Conservation (phyloP, 1,140 invertebrate species). For the Scaptomyza graminum region DNA sequence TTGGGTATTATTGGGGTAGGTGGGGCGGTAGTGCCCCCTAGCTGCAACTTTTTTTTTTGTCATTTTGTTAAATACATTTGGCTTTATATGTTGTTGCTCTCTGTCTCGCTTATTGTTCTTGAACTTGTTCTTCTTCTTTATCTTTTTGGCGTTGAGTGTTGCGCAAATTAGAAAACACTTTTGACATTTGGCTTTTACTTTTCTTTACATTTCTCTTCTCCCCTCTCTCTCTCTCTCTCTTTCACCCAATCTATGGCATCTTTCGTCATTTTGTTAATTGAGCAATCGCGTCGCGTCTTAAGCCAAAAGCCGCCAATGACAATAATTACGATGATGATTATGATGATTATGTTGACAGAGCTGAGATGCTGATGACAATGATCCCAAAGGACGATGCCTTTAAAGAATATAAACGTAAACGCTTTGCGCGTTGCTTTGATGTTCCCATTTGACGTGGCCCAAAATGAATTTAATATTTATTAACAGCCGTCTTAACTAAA, state of each 20-base stretch:
- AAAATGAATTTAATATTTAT: constrained; percentile 54
- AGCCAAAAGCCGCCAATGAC: constrained; percentile 19
- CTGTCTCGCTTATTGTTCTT: constrained; percentile 9
- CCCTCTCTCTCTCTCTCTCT: neutral
- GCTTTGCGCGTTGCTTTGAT: constrained; percentile 44
- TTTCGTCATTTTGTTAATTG: constrained; percentile 73
- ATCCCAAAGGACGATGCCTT: constrained; percentile 19
- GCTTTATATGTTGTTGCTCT: constrained; percentile 67
- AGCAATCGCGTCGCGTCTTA: constrained; percentile 64
- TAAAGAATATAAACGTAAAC: constrained; percentile 27
- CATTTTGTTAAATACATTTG: constrained; percentile 78
- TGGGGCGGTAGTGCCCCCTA: neutral
- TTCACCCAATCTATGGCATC: neutral
- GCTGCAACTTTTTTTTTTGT: constrained; percentile 50
- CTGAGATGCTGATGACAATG: constrained; percentile 20
- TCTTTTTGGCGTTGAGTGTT: constrained; percentile 41
- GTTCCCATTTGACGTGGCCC: constrained; percentile 39
- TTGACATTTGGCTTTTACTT: constrained; percentile 66
- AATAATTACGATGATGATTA: constrained; percentile 7
- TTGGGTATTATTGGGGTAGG: constrained; percentile 16
- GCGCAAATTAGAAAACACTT: constrained; percentile 80
- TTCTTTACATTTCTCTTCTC: no score
- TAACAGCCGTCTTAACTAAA: constrained; percentile 31
- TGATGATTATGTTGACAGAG: constrained; percentile 22
- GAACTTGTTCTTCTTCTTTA: neutral